Evolutionary conservation across 2,797 vertebrate genomes (phyloP), one percentile per base, ranked within the genome.

Genomic region (Notamacropus eugenii): DNA sequence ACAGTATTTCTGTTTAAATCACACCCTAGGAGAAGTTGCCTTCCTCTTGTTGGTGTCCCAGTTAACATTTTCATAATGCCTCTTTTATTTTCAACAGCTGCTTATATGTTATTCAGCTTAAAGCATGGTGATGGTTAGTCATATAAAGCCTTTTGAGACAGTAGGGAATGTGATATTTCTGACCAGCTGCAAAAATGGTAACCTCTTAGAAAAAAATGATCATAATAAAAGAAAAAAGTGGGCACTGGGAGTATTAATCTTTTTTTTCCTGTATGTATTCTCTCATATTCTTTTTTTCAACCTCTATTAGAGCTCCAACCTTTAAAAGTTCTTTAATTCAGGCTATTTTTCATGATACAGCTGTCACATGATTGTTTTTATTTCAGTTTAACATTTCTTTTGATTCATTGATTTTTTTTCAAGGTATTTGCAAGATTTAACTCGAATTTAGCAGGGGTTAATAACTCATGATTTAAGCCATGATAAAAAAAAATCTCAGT

Each of bases 311-410:
- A 99, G 99, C 99, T 98, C 98, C 99, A 99, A 99, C 99, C 99
- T 99, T 99, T 99, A 99, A 99, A 99, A 99, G 99, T 99, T 99
- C 98, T 98, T 97, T 55, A 97, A 98, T 98, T 98, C 98, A 98
- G 99, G 98, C 98, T 98, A 99, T 99, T 99, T 99, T 99, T 99
- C 99, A 99, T 99, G 98, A 99, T 99, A 98, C 97, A 97, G 98
- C 98, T 99, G 99, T 99, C 99, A 99, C 96, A 19, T 98, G 97
- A 98, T 98, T 99, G 98, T 98, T 98, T 98, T 98, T 98, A 98
- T 96, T 98, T 98, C 97, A 94, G 96, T 97, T 98, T 98, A 98
- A 98, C 97, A 97, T 98, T 97, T 98, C 97, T 98, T 98, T 98
- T 97, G 96, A 98, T 98, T 98, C 96, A 96, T 96, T 97, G 59